Evolutionary conservation across 2,113 vertebrate genomes (phyloP), one percentile per base, ranked within the genome.

Genomic region (Arizona elegans): DNA sequence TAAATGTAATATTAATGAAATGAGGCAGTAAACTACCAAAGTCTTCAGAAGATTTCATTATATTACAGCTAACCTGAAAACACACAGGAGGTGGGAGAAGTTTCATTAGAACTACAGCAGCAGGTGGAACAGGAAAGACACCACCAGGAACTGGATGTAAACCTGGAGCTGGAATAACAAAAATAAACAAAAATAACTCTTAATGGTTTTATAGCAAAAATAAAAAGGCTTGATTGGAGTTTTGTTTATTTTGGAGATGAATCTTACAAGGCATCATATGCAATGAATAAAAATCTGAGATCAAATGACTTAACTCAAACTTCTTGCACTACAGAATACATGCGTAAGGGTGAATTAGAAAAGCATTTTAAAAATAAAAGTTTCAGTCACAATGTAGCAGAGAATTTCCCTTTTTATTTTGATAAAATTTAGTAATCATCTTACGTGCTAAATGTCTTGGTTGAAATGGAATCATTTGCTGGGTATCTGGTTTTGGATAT

Each of bases 381-480:
- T 17, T 43, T 26, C 10, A 86, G 19, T 52, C 52, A 33, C 17
- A 89, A 75, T 11, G 19, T 17, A 15, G 29, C 26, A 0, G 90
- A 56, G 47, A 56, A 0, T 2, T 3, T 47, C 43, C 87, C 0
- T 1, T 92, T 0, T 0, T 88, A 52, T 13, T 10, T 53, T 0
- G 56, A 29, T 59, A 90, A 3, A 92, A 24, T 43, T 86, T 59
- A 56, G 65, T 8, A 8, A 21, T 90, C 91, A 93, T 97, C 99
- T 97, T 98, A 99, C 99, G 99, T 95, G 99, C 99, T 93, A 99
- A 98, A 96, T 99, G 99, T 93, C 99, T 98, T 38, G 99, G 99
- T 97, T 99, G 99, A 96, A 99, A 99, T 88, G 99, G 99, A 97
- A 99, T 99, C 99, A 99, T 99, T 96, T 99, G 99, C 92, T 98